Base-by-base conservation (phyloP, 1,140 invertebrate species). In the Phortica variegata region DNA sequence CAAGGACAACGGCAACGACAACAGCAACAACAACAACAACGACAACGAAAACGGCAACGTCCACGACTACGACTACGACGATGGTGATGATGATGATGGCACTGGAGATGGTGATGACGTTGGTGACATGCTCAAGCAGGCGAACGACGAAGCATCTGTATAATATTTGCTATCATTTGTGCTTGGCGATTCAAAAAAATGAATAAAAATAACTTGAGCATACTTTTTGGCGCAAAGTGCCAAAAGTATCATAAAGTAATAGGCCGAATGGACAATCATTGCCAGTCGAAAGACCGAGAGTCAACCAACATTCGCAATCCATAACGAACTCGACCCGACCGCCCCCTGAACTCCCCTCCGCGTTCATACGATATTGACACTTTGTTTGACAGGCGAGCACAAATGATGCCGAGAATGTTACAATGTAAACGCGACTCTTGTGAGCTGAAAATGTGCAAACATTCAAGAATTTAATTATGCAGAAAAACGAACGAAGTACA, bases 381-480 rank as follows among this genome's bases (percentile, higher is more conserved):
- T 26, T 26, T 26, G 23, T 26, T 26, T 26, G 23, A 26, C 23
- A 26, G 23, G 5, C 10, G 23, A 26, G 23, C 23, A 6, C 23
- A 26, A 26, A 26, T 10, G 10, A 26, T 26, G 32, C 4, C 6
- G 13, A 39, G 31, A 29, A 23, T 52, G 54, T 43, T 49, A 43
- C 26, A 34, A 12, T n/a, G n/a, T n/a, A n/a, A n/a, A n/a, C n/a
- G 12, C 26, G 26, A 6, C 26, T 29, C 26, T 29, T 29, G 53
- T 17, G 26, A 49, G n/a, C n/a, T 10, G 23, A 26, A 26, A 26
- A 26, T 6, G 23, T 26, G 23, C 23, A 26, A 26, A 26, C 23
- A 26, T 26, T 26, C 23, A 10, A 10, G 10, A 57, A 57, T 52
- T 58, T 65, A 65, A 65, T 65, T 65, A 65, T 56, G 45, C 43